Evolutionary conservation across 2,797 vertebrate genomes (phyloP).

Genomic region (Sebastes itinus): DNA sequence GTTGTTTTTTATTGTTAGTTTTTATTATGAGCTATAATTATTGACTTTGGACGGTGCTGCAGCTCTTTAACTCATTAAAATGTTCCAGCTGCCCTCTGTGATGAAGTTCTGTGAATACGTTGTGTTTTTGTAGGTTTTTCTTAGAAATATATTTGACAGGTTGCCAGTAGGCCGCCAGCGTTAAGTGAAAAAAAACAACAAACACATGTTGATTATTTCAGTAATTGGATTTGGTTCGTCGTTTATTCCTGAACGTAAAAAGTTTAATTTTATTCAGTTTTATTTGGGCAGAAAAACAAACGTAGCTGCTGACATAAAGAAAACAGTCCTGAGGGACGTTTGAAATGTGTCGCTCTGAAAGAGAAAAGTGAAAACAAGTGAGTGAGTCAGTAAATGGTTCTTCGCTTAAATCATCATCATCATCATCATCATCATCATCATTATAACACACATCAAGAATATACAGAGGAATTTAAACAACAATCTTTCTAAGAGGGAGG

Average conservation of each 20-base stretch:
- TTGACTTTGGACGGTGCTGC: neutral
- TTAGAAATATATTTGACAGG: neutral
- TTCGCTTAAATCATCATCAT: neutral
- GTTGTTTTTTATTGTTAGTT: neutral
- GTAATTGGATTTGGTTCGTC: slow-evolving; percentile 23
- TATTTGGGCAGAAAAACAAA: neutral
- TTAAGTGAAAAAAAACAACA: neutral
- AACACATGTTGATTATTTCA: neutral
- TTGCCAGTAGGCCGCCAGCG: neutral
- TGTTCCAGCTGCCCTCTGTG: neutral
- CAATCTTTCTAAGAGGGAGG: neutral
- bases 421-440: neutral
- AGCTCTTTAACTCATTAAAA: slow-evolving; percentile 24
- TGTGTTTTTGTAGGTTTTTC: neutral
- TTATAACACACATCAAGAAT: neutral
- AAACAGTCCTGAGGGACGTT: neutral
- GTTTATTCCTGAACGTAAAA: neutral
- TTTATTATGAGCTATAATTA: neutral
- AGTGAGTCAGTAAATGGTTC: neutral
- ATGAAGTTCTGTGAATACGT: neutral
- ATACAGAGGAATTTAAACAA: neutral
- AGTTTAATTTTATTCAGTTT: neutral
- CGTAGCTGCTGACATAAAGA: neutral
- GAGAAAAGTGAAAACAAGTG: neutral
- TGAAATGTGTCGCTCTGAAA: neutral